Base-by-base conservation (phyloP, 2,888 invertebrate genomes). In the Plutella xylostella region DNA sequence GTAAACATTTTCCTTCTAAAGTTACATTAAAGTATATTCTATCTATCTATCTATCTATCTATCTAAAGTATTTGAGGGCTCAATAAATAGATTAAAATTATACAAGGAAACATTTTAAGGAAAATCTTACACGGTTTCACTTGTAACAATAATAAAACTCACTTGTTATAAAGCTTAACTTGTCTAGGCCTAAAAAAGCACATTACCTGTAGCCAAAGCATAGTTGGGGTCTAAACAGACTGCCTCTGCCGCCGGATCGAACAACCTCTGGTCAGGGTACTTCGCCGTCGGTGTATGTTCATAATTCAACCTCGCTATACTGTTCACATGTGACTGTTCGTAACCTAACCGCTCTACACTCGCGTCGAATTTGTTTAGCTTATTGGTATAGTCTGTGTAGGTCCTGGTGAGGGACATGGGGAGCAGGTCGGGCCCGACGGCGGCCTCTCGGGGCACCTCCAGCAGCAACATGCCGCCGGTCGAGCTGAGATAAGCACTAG, bases 401-500 rank as follows among this genome's bases (percentile, higher is more conserved):
- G 74, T 75, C 30, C 80, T 68, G 52, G 82, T 82, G 21, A 82
- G 73, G 56, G 82, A 80, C 83, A 82, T 82, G 51, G 79, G 76
- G 55, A 72, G 57, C 68, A 78, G 77, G 68, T 79, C 74, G 52
- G 79, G 79, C 73, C 85, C 87, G 69, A 90, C 90, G 77, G 90
- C 90, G 69, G 90, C 88, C 83, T 91, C 91, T 71, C 88, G 88
- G 62, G 88, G 88, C 64, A 89, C 82, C 86, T 90, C 90, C 77
- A 91, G 90, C 68, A 91, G 87, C 74, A 91, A 90, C 91, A 91
- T 91, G 74, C 63, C 60, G 61, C 42, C 42, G 42, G 12, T 37
- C 18, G 20, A 17, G 37, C 19, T 19, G n/a, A 37, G n/a, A 7
- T 12, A 12, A 20, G 57, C 65, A 66, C 65, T 54, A 72, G 64